These are phyloP conservation scores for Aplocera efformata DNA, from an alignment of 2,888 invertebrate genomes.

Conservation along the genomic window DNA sequence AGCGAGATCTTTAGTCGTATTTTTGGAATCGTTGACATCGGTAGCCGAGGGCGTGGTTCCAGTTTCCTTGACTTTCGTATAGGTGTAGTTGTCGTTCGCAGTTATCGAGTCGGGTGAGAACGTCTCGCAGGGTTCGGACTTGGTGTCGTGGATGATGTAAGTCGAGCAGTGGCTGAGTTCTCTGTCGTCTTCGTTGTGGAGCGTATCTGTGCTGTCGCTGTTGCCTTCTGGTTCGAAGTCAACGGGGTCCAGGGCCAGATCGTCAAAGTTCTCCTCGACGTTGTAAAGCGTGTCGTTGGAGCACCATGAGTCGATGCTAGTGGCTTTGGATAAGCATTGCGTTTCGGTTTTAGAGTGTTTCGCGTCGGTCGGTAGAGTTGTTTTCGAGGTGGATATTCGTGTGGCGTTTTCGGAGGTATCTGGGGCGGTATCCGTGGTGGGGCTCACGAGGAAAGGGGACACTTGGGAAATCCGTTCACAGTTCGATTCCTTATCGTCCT, in stretches of 20 bases:
- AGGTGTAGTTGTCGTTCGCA: slow-evolving; percentile 63
- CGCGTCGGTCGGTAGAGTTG: slow-evolving; percentile 69
- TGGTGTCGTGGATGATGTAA: slow-evolving; percentile 66
- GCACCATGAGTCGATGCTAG: slow-evolving; percentile 83
- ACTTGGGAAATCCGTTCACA: slow-evolving; percentile 67
- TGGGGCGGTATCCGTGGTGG: slow-evolving; percentile 61
- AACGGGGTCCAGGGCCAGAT: slow-evolving; percentile 58
- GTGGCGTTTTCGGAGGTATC: slow-evolving; percentile 56
- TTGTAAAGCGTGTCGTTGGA: slow-evolving; percentile 83
- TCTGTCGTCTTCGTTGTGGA: slow-evolving; percentile 63
- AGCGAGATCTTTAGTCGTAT: slow-evolving; percentile 64
- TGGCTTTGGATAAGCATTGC: slow-evolving; percentile 74
- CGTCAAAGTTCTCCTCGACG: slow-evolving; percentile 80
- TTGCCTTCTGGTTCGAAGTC: slow-evolving; percentile 49
- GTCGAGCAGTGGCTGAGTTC: slow-evolving; percentile 65
- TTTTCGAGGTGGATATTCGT: slow-evolving; percentile 72
- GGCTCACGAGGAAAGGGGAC: slow-evolving; percentile 68
- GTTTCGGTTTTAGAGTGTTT: slow-evolving; percentile 74
- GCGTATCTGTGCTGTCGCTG: slow-evolving; percentile 65
- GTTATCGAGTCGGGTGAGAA: slow-evolving; percentile 72
- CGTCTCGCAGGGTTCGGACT: slow-evolving; percentile 60
- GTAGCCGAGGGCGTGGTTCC: slow-evolving; percentile 47
- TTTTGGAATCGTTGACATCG: slow-evolving; percentile 58
- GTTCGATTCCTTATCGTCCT: slow-evolving; percentile 54
- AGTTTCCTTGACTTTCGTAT: slow-evolving; percentile 62